Evolutionary conservation across 2,113 vertebrate genomes (phyloP), one percentile per base, ranked within the genome.

Genomic region (Elgaria multicarinata): DNA sequence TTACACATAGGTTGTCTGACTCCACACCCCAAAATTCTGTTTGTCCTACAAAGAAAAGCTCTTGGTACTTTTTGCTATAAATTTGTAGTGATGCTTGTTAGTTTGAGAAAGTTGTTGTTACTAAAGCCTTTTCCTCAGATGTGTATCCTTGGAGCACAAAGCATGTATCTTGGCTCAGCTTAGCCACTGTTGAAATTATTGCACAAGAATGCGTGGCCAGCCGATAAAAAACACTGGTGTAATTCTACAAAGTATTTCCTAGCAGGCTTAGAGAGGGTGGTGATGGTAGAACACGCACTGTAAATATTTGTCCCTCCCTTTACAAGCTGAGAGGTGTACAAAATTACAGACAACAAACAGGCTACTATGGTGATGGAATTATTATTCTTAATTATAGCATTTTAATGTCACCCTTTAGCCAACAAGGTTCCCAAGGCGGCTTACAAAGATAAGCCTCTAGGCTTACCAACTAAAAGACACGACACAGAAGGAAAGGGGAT

Each of bases 281-380:
- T 26, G 26, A 10, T 77, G 4, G 31, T 72, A 20, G 24, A 71
- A 42, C 31, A 46, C 4, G 42, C 26, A 20, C 13, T 83, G 80
- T 42, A 89, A 76, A 89, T 67, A 83, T 89, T 83, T 89, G 42
- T 62, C 44, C 4, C 44, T 66, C 6, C 44, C 42, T 83, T 77
- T 83, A 26, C 33, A 53, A 76, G 13, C 79, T n/a, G 66, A 76
- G 62, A 28, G 24, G 26, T 76, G 42, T 50, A 53, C 13, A 24
- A 83, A 66, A 22, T 13, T 26, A 10, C 33, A 62, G 55, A 31
- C 39, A 77, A 46, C 44, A 46, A 84, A 84, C 20, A 58, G 74
- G 46, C 58, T 46, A 16, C 28, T 66, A 44, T 62, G 8, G 13
- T 78, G 31, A 64, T n/a, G 58, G 66, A 66, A 58, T 18, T 20